These are phyloP conservation scores for Micropoecilia bifurca DNA, from an alignment of 2,797 vertebrate genomes.

Conservation along the genomic window DNA sequence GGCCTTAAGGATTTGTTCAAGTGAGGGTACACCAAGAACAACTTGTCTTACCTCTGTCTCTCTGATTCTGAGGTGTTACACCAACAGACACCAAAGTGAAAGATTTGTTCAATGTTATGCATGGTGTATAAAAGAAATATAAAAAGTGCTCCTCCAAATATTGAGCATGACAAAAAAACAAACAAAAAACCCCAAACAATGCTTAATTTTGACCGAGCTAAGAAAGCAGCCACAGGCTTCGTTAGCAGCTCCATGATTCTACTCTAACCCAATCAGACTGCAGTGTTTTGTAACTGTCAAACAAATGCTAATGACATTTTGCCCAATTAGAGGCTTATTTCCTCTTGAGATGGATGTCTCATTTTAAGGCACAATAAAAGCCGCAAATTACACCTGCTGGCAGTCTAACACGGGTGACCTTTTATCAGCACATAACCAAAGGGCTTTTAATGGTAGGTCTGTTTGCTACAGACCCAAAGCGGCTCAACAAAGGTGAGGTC, in stretches of 20 bases:
- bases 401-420: slow-evolving; percentile 27
- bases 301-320: slow-evolving; percentile 30
- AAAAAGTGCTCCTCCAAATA: slow-evolving; percentile 1
- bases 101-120: slow-evolving; percentile 12
- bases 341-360: slow-evolving; percentile 6
- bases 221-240: slow-evolving; percentile 1
- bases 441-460: slow-evolving; percentile 10
- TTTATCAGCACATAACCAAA: slow-evolving; percentile 23
- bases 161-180: not conserved
- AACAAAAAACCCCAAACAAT: not conserved
- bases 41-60: not conserved
- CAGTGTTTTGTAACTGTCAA: slow-evolving; percentile 17
- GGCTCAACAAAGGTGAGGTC: slow-evolving; percentile 1
- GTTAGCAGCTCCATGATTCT: slow-evolving; percentile 7
- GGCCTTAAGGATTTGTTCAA: slow-evolving; percentile 48
- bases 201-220: not conserved
- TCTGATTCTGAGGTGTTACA: slow-evolving; percentile 9
- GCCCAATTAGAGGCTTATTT: slow-evolving; percentile 23
- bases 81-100: slow-evolving; percentile 13
- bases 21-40: slow-evolving; percentile 36
- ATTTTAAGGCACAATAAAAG: slow-evolving; percentile 22
- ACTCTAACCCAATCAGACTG: slow-evolving; percentile 17
- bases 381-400: slow-evolving; percentile 38
- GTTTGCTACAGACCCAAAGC: slow-evolving; percentile 11
- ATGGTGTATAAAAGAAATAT: not conserved